Percentiles rank a stretch among this genome's conserved stretches.
These are phyloP conservation scores for Opisthograptis luteolata DNA, from an alignment of 2,888 invertebrate species.

Conservation along the genomic window DNA sequence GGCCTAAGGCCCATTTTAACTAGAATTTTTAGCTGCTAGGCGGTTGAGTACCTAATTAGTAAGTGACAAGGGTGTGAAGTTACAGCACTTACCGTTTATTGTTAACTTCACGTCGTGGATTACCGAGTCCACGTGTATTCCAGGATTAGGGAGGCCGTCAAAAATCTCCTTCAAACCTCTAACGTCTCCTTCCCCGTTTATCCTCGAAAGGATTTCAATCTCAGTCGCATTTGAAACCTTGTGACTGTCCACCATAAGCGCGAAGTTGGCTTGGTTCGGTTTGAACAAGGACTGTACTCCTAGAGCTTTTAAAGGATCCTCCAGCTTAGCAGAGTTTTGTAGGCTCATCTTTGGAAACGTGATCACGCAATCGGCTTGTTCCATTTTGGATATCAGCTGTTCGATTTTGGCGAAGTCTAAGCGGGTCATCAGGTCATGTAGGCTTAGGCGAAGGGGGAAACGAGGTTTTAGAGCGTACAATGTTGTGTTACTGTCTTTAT, in stretches of 20 bases:
- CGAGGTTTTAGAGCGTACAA: conserved; percentile 88
- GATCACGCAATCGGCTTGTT: conserved; percentile 77
- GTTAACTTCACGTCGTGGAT: conserved; percentile 87
- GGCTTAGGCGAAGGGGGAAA: conserved; percentile 57
- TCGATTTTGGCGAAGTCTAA: conserved; percentile 79
- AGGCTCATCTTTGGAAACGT: conserved; percentile 90
- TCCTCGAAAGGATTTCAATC: conserved; percentile 52
- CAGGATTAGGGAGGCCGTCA: conserved; percentile 80
- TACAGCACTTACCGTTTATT: conserved; percentile 72
- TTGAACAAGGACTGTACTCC: conserved; percentile 87
- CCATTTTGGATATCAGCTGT: conserved; percentile 72
- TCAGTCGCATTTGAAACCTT: conserved; percentile 48
- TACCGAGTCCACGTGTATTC: conserved; percentile 85
- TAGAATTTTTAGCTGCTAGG: too few relatives aligned
- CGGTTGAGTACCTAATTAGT: too few relatives aligned
- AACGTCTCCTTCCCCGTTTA: conserved; percentile 42
- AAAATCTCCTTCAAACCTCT: conserved; percentile 49
- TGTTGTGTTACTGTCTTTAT: conserved; percentile 86
- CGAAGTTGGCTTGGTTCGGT: conserved; percentile 86
- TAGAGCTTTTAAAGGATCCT: conserved; percentile 78
- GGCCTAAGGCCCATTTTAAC: too few relatives aligned
- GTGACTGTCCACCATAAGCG: conserved; percentile 80
- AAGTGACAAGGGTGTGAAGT: too few relatives aligned
- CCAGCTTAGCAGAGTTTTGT: conserved; percentile 83
- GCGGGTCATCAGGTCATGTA: conserved; percentile 74